phyloP scores from a whole-genome alignment of 1,140 invertebrate species.

The Brachystomella parvula region DNA sequence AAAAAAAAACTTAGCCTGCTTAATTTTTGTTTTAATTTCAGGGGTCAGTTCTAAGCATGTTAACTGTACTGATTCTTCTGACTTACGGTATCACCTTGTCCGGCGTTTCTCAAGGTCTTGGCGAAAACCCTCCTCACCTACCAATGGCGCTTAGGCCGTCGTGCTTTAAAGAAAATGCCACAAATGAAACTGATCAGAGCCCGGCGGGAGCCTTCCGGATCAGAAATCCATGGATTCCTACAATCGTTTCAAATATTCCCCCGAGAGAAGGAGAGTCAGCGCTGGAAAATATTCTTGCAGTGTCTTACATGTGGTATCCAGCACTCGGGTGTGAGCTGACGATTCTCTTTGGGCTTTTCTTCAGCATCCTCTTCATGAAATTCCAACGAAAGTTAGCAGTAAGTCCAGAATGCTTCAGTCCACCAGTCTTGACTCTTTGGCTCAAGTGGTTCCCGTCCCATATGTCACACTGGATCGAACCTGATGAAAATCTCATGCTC shows the following conservation, averaged over 20 bases:
- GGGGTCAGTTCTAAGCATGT: neutral
- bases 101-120: neutral
- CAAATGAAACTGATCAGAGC: neutral
- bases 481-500: constrained; percentile 15
- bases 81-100: neutral
- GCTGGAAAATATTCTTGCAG: neutral
- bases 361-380: constrained; percentile 11
- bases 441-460: constrained; percentile 16
- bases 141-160: neutral
- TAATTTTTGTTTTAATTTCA: neutral
- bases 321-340: neutral
- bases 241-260: neutral
- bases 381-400: neutral
- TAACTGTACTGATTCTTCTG: neutral
- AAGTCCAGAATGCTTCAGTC: constrained; percentile 14
- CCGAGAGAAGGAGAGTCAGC: neutral
- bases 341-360: constrained; percentile 8
- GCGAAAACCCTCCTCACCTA: too few species aligned
- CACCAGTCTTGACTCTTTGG: constrained; percentile 6
- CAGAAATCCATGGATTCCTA: neutral
- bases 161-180: neutral
- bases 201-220: too few species aligned
- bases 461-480: constrained; percentile 23
- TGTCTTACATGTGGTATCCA: constrained; percentile 19
- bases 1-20: neutral